These are phyloP conservation scores for Drosophila albomicans DNA, from an alignment of 1,140 invertebrate species.

Conservation along the genomic window DNA sequence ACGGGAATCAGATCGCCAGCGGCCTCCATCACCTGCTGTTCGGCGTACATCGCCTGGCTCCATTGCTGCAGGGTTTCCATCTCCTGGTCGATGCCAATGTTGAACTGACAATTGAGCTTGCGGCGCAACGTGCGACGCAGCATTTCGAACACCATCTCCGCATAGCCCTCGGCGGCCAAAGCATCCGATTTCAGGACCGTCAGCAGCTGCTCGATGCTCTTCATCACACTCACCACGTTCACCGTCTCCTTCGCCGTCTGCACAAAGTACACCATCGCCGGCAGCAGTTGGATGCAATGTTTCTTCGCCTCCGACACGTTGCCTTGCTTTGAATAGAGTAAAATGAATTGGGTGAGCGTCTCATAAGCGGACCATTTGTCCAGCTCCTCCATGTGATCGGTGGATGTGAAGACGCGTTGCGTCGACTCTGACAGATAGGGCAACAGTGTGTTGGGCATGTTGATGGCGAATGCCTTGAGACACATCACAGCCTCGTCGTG, in stretches of 20 bases:
- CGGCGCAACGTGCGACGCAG: constrained; percentile 25
- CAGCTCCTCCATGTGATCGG: not conserved
- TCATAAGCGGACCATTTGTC: constrained; percentile 24
- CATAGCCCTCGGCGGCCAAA: constrained; percentile 8
- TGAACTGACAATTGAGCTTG: constrained; percentile 34
- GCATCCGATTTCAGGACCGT: constrained; percentile 19
- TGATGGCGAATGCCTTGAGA: constrained; percentile 12
- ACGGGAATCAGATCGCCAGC: constrained; percentile 15
- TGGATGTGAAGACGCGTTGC: not conserved
- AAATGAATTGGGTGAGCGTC: constrained; percentile 11
- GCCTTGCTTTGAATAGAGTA: not conserved
- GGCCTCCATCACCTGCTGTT: constrained; percentile 29
- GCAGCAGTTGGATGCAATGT: constrained; percentile 14
- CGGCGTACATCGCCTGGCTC: constrained; percentile 27
- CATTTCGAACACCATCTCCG: constrained; percentile 20
- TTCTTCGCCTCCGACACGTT: constrained; percentile 6
- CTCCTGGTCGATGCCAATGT: constrained; percentile 7
- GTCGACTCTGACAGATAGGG: constrained; percentile 4
- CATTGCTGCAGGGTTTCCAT: constrained; percentile 14
- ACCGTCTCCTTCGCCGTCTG: constrained; percentile 21
- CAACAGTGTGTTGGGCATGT: constrained; percentile 13
- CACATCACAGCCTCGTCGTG: constrained; percentile 29
- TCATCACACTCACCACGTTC: constrained; percentile 14
- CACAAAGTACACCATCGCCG: constrained; percentile 16
- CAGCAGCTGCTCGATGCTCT: constrained; percentile 15